A percentile compares a stretch with the other conserved stretches of the same genome.
phyloP scores from a whole-genome alignment of 1,140 invertebrate genomes.

The Chionoecetes opilio region DNA sequence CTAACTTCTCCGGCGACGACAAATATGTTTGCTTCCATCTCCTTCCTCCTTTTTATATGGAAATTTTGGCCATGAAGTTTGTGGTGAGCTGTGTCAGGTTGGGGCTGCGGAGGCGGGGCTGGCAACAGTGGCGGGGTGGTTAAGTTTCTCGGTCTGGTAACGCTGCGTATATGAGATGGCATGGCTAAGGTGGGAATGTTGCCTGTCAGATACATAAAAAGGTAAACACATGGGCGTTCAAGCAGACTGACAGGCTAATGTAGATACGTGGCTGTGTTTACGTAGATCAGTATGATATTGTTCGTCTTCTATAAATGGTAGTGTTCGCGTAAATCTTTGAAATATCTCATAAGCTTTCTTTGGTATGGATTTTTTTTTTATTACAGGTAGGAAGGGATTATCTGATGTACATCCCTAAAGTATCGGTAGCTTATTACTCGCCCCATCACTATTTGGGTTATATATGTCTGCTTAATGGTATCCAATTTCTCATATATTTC shows the following conservation, averaged over 20 bases:
- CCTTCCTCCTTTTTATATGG: conserved; percentile 49
- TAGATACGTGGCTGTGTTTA: background rate
- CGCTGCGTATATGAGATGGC: background rate
- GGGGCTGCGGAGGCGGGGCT: conserved; percentile 1
- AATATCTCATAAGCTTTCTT: background rate
- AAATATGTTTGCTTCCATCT: conserved; percentile 54
- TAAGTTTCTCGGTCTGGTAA: background rate
- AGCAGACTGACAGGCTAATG: background rate
- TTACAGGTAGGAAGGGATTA: background rate
- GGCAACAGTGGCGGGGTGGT: background rate
- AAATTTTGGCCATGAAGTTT: conserved; percentile 33
- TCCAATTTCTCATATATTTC: conserved; percentile 4
- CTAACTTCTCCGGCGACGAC: background rate
- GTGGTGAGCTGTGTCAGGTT: conserved; percentile 22
- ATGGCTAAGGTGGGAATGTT: background rate
- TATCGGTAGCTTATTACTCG: background rate
- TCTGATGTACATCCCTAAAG: background rate
- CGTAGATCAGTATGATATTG: no score
- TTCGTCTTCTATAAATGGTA: no score
- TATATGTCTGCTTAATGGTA: background rate
- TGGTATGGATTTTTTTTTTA: background rate
- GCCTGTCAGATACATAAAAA: background rate
- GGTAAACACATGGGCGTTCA: background rate
- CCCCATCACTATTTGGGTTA: background rate
- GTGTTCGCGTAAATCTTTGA: background rate